These are phyloP conservation scores for Cebidichthys violaceus DNA, from an alignment of 2,113 vertebrate species.

Conservation along the genomic window DNA sequence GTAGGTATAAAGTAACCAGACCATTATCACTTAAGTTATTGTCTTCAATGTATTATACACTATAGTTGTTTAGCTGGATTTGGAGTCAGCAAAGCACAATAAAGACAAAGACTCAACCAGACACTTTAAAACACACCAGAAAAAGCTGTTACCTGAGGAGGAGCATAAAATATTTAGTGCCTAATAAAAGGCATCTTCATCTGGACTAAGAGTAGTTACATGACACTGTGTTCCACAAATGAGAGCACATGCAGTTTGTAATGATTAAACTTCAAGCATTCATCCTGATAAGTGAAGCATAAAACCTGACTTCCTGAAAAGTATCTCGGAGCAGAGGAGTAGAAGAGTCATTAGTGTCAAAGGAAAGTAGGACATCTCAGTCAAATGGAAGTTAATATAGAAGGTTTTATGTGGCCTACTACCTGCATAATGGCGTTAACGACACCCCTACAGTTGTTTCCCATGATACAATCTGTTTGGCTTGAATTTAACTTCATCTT, in stretches of 20 bases:
- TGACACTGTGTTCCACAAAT: conserved; percentile 42
- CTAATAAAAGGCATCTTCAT: conserved; percentile 38
- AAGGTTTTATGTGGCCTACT: background rate
- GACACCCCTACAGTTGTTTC: conserved; percentile 11
- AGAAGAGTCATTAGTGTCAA: conserved; percentile 28
- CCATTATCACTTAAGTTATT: background rate
- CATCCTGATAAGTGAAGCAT: conserved; percentile 42
- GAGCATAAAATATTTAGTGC: conserved; percentile 54
- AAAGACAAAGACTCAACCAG: conserved; percentile 4
- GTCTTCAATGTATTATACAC: conserved; percentile 7
- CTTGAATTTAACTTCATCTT: conserved; percentile 17
- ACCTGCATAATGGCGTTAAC: conserved; percentile 15
- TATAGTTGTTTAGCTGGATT: conserved; percentile 25
- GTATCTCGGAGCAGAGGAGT: conserved; percentile 1
- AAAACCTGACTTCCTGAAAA: conserved; percentile 50
- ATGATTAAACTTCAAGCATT: conserved; percentile 59
- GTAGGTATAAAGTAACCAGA: background rate
- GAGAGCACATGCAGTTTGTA: conserved; percentile 39
- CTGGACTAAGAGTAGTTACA: conserved; percentile 40
- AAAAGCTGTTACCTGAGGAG: conserved; percentile 67
- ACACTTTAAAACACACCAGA: conserved; percentile 53
- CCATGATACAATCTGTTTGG: conserved; percentile 19
- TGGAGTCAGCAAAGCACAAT: conserved; percentile 24
- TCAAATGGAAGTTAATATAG: conserved; percentile 9
- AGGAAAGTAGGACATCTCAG: conserved; percentile 23